A percentile compares a stretch with the other conserved stretches of the same genome.
Evolutionary conservation across 2,888 invertebrate genomes (phyloP).

Genomic region (Aphodius sticticus): DNA sequence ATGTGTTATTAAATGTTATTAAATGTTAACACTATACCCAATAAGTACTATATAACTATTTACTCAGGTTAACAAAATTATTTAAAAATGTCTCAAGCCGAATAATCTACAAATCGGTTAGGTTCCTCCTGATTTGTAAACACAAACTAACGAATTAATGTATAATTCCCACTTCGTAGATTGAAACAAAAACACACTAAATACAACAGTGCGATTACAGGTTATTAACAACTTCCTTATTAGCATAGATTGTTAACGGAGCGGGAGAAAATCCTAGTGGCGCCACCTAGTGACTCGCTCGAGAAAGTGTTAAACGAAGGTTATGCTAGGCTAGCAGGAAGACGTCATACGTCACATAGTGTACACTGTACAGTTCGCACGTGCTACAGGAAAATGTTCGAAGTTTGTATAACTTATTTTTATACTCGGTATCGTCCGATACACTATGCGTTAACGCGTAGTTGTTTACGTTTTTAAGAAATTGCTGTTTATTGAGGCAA

Average conservation of each 20-base stretch:
- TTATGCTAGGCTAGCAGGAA: background rate
- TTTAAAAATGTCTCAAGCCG: too few relatives aligned
- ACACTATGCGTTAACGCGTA: background rate
- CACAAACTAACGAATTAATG: background rate
- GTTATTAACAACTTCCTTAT: slow-evolving; percentile 4
- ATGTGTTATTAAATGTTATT: too few relatives aligned
- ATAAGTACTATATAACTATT: too few relatives aligned
- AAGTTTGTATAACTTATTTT: background rate
- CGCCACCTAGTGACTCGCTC: background rate
- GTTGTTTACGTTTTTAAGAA: background rate
- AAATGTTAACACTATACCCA: too few relatives aligned
- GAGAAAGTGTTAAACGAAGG: background rate
- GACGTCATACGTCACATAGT: background rate
- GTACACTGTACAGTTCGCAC: background rate
- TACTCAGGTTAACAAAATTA: too few relatives aligned
- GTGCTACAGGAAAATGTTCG: background rate
- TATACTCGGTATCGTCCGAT: background rate
- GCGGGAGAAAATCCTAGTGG: background rate
- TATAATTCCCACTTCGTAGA: background rate
- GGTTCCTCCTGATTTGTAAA: background rate
- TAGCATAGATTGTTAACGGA: background rate
- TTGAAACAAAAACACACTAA: background rate
- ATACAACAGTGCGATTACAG: background rate
- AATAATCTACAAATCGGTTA: too few relatives aligned
- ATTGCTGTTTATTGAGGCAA: background rate